Percentiles rank a stretch among this genome's conserved stretches.
phyloP scores from a whole-genome alignment of 2,888 invertebrate species.

The Brenthis ino region DNA sequence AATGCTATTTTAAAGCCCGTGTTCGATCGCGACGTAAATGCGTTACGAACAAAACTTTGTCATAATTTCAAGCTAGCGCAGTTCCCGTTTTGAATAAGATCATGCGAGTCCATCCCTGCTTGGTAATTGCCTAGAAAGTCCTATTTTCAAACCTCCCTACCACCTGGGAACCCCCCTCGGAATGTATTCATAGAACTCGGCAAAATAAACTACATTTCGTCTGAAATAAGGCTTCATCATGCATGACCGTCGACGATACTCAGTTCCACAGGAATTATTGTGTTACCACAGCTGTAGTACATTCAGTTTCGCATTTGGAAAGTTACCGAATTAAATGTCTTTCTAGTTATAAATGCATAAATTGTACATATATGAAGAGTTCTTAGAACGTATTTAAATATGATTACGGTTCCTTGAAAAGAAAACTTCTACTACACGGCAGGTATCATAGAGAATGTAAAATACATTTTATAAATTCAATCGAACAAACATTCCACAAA shows the following conservation, averaged over 20 bases:
- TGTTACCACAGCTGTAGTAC: slow-evolving; percentile 27
- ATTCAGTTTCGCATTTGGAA: slow-evolving; percentile 21
- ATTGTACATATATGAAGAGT: neutral
- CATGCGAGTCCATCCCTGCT: slow-evolving; percentile 50
- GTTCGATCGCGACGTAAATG: slow-evolving; percentile 29
- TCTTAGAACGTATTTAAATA: neutral
- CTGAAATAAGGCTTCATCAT: slow-evolving; percentile 12
- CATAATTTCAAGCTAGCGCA: slow-evolving; percentile 35
- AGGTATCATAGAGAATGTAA: slow-evolving; percentile 9
- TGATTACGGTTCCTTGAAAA: neutral
- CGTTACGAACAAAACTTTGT: slow-evolving; percentile 36
- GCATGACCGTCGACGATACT: neutral
- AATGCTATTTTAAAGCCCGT: slow-evolving; percentile 12
- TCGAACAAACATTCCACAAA: slow-evolving; percentile 25
- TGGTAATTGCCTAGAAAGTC: slow-evolving; percentile 76
- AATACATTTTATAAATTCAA: slow-evolving; percentile 28
- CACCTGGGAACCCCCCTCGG: slow-evolving; percentile 39
- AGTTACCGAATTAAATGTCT: slow-evolving; percentile 29
- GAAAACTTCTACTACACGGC: neutral
- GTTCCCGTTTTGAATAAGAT: slow-evolving; percentile 44
- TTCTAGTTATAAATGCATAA: slow-evolving; percentile 6
- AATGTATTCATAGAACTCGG: slow-evolving; percentile 5
- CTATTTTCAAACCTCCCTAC: slow-evolving; percentile 51
- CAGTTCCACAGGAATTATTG: slow-evolving; percentile 26
- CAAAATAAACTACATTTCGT: slow-evolving; percentile 11